Base-by-base conservation (phyloP, 2,797 vertebrate species). In the Sebastes kiyomatsui region DNA sequence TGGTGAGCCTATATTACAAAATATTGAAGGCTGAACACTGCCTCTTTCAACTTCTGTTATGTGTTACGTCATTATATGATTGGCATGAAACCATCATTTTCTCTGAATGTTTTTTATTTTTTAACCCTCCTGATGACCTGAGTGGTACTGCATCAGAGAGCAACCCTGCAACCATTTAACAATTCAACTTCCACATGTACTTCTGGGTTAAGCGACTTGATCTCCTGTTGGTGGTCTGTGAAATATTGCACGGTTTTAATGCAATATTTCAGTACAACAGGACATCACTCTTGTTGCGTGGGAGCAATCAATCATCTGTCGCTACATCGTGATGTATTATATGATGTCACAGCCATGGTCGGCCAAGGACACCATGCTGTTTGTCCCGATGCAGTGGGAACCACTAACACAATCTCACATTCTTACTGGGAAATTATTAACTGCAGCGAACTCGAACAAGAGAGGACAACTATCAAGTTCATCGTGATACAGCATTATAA, bases 21-120 rank as follows among this genome's bases (percentile, higher is more conserved):
- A 73, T 55, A 61, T 65, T 75, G 49, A 85, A 75, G 54, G 67
- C 67, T 56, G 42, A 83, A 73, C 42, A 54, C 49, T 22, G 49
- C 71, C 49, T 85, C 59, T 67, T 65, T 78, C 67, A 67, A 54
- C 42, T 67, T 82, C 49, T 59, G 46, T 52, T 72, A 27, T 5
- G 33, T 6, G 33, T 55, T 75, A 65, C 7, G 28, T 82, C 70
- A 81, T 33, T 7, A 59, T 58, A 42, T 61, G 7, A 49, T 64
- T 14, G 14, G 35, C 60, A 58, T 66, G 30, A 77, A 82, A 62
- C 35, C 75, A 54, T 22, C 1, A 69, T 70, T 30, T 35, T 28
- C 16, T 33, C 27, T 49, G 11, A 68, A 49, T 14, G 22, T 38
- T 56, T 33, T 30, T 55, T 52, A 67, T 49, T 6, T 79, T 75